Conservation (phyloP, 2,797 vertebrate genomes). For the Lagorchestes hirsutus region DNA sequence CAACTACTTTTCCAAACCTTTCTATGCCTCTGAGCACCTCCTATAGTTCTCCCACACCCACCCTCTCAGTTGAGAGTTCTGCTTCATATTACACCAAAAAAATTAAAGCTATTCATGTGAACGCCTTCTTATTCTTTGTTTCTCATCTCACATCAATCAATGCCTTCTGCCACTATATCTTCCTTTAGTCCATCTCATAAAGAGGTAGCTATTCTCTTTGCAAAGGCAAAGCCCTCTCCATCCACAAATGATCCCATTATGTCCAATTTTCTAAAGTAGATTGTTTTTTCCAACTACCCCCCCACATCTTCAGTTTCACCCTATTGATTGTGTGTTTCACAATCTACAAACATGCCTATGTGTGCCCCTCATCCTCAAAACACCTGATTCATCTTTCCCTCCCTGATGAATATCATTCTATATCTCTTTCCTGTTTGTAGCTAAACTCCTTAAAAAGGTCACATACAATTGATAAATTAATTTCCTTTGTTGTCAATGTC, state of each 20-base stretch:
- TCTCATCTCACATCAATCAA: neutral
- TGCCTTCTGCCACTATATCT: neutral
- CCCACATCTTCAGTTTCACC: too few species aligned
- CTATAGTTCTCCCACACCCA: neutral
- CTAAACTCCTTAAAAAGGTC: too few species aligned
- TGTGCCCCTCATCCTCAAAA: too few species aligned
- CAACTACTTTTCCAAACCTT: neutral
- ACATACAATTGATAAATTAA: too few species aligned
- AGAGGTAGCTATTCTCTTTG: neutral
- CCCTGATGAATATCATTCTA: too few species aligned
- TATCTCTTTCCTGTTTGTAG: too few species aligned
- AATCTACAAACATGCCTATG: too few species aligned
- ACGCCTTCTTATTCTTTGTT: neutral
- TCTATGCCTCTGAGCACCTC: neutral
- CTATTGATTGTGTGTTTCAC: too few species aligned
- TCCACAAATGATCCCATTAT: neutral
- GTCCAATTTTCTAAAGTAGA: neutral
- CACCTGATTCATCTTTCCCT: too few species aligned
- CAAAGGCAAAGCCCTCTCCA: neutral
- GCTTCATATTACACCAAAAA: neutral
- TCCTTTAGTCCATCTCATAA: neutral
- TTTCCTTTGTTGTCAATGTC: too few species aligned
- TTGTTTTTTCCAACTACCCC: neutral
- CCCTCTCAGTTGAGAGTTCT: neutral
- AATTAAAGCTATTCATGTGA: neutral